Evolutionary conservation across 2,113 vertebrate genomes (phyloP).

Genomic region (Pangasianodon hypophthalmus): DNA sequence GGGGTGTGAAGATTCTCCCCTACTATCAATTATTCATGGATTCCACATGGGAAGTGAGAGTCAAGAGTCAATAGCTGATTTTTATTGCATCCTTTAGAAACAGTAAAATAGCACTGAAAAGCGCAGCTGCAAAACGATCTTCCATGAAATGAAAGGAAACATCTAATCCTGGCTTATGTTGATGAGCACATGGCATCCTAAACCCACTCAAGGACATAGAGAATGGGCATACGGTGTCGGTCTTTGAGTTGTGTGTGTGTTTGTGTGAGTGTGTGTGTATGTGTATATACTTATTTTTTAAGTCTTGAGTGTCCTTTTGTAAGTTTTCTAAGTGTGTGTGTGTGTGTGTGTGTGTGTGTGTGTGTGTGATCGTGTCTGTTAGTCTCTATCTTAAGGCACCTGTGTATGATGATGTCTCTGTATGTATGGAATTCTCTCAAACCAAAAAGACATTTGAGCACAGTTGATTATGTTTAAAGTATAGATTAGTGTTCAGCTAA

Average conservation of each 20-base stretch:
- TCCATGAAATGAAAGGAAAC: constrained; percentile 55
- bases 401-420: constrained; percentile 18
- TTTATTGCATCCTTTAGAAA: constrained; percentile 50
- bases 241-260: constrained; percentile 8
- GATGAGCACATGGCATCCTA: constrained; percentile 58
- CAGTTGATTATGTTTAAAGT: not conserved
- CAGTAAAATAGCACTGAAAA: constrained; percentile 38
- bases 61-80: constrained; percentile 55
- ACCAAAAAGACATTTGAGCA: not conserved
- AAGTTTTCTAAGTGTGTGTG: not conserved
- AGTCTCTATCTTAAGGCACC: not conserved
- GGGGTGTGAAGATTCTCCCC: constrained; percentile 34
- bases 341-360: not conserved
- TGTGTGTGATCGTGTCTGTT: not conserved
- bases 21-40: constrained; percentile 43
- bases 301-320: not conserved
- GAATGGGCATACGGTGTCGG: constrained; percentile 38
- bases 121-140: constrained; percentile 49
- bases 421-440: not conserved
- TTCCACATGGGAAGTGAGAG: constrained; percentile 48
- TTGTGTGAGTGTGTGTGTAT: not conserved
- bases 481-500: not conserved
- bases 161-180: constrained; percentile 58
- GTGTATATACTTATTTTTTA: not conserved
- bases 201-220: constrained; percentile 57